These are phyloP conservation scores for Delichon dasypus DNA, from an alignment of 2,797 vertebrate genomes.

Conservation along the genomic window DNA sequence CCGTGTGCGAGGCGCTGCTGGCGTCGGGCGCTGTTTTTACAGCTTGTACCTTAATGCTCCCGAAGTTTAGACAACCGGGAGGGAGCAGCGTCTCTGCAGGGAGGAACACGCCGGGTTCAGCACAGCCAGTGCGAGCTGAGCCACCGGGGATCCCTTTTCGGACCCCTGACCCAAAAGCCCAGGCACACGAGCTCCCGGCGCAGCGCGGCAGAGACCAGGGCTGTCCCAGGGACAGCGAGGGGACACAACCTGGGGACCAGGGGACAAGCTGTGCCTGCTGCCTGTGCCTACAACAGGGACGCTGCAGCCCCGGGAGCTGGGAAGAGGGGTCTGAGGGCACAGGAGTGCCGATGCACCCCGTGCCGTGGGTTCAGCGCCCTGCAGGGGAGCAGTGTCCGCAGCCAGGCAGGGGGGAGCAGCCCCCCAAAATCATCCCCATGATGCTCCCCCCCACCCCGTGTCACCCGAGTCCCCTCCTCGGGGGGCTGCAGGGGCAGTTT, in stretches of 20 bases:
- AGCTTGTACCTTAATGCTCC: constrained; percentile 62
- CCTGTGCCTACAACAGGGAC: not conserved
- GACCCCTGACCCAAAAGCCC: not conserved
- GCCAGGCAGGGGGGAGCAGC: not conserved
- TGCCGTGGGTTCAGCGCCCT: accelerated
- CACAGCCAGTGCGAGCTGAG: not conserved
- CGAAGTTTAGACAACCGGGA: not conserved
- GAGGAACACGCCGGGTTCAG: not conserved
- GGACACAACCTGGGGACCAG: not conserved
- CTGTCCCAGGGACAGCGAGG: not conserved
- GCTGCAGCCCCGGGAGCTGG: not conserved
- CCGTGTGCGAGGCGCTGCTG: not conserved
- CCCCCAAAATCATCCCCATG: not conserved
- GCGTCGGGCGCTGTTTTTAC: constrained; percentile 54
- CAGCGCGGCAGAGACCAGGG: accelerated
- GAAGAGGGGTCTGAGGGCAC: not conserved
- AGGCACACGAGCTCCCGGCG: accelerated
- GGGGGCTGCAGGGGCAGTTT: constrained; percentile 4
- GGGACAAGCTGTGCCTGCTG: not conserved
- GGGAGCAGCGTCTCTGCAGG: not conserved
- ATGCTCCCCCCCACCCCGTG: not conserved
- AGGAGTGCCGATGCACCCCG: accelerated
- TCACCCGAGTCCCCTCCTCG: not conserved
- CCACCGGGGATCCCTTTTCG: not conserved
- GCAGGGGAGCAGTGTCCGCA: not conserved